Conservation (phyloP, 2,113 vertebrate species). For the Zapus hudsonius region DNA sequence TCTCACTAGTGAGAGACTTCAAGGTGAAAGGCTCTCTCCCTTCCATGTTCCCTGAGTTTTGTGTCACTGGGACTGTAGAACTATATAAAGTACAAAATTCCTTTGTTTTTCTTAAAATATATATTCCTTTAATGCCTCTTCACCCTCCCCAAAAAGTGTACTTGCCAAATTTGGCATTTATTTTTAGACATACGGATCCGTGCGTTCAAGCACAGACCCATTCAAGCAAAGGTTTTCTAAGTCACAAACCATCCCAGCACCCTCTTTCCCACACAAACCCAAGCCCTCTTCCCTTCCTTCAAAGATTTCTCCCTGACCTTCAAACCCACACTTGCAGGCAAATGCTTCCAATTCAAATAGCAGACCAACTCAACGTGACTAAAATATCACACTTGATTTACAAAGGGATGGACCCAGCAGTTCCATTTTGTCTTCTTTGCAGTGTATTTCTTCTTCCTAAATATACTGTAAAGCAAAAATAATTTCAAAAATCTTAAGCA, state of each 20-base stretch:
- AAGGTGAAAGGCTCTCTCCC: background rate
- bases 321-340: background rate
- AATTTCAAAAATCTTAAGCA: conserved; percentile 22
- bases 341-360: background rate
- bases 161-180: conserved; percentile 19
- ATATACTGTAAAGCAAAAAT: background rate
- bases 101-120: conserved; percentile 29
- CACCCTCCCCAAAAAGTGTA: background rate
- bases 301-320: background rate
- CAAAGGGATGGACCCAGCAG: background rate
- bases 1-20: background rate
- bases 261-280: background rate
- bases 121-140: conserved; percentile 21
- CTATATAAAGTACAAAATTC: background rate
- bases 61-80: background rate
- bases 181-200: background rate
- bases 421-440: background rate
- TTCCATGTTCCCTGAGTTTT: background rate
- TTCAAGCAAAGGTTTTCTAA: background rate
- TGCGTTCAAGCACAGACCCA: background rate
- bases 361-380: background rate
- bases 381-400: background rate
- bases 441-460: background rate
- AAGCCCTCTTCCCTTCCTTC: background rate
- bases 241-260: background rate